Evolutionary conservation across 2,888 invertebrate genomes (phyloP).

Genomic region (Drosophila subquinaria): DNA sequence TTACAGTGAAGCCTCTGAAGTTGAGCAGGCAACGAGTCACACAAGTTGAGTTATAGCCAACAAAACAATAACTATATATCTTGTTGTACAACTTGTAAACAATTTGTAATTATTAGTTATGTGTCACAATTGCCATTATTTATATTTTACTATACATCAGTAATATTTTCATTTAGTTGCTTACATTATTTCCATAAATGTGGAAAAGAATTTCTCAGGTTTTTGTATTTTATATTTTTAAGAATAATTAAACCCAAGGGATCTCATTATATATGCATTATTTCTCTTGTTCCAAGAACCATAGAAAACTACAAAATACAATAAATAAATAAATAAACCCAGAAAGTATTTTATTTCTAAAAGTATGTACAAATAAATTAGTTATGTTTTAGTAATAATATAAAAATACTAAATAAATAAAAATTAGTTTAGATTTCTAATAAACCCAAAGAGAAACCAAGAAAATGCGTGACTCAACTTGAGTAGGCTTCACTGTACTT

Average conservation of each 20-base stretch:
- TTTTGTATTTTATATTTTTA: background rate
- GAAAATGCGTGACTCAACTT: constrained; percentile 1
- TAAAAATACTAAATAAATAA: no score
- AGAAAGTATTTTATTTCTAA: no score
- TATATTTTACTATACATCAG: background rate
- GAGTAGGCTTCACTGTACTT: constrained; percentile 11
- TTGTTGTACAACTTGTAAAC: constrained; percentile 3
- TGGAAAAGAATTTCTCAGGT: no score
- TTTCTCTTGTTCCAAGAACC: background rate
- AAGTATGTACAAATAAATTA: no score
- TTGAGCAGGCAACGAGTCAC: background rate
- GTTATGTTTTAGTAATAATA: no score
- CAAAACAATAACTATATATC: background rate
- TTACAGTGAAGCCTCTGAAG: constrained; percentile 22
- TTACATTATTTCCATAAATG: no score
- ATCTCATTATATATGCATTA: background rate
- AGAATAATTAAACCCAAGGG: background rate
- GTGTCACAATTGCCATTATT: constrained; percentile 1
- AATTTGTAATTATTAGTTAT: background rate
- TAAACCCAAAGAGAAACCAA: background rate
- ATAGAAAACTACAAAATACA: no score
- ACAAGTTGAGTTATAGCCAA: background rate
- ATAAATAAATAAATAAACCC: no score
- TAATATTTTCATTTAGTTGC: no score
- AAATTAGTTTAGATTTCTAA: background rate